A percentile compares a stretch with the other conserved stretches of the same genome.
phyloP scores from a whole-genome alignment of 1,140 invertebrate genomes.

The Aphaenogaster floridana region DNA sequence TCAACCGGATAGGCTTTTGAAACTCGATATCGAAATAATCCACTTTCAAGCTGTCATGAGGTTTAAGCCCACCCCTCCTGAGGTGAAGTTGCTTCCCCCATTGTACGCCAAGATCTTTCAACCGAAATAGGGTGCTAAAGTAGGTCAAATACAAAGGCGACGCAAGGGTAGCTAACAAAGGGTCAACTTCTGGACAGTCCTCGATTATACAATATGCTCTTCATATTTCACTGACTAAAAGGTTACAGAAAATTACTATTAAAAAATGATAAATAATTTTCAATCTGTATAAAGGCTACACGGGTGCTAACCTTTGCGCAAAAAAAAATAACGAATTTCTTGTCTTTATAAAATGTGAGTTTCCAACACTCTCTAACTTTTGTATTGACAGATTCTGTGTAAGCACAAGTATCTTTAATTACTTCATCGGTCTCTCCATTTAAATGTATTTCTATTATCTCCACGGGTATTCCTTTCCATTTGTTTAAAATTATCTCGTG shows the following conservation, averaged over 20 bases:
- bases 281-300: neutral
- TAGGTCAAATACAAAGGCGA: slow-evolving; percentile 43
- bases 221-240: neutral
- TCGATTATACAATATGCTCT: neutral
- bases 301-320: neutral
- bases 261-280: neutral
- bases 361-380: neutral
- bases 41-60: slow-evolving; percentile 34
- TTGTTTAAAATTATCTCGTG: neutral
- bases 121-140: slow-evolving; percentile 48
- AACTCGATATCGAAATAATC: slow-evolving; percentile 21
- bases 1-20: neutral
- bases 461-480: neutral
- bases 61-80: slow-evolving; percentile 28
- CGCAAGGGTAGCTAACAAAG: slow-evolving; percentile 24
- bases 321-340: neutral
- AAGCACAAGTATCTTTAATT: neutral
- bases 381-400: neutral
- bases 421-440: neutral
- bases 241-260: neutral
- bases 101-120: slow-evolving; percentile 49
- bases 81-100: neutral
- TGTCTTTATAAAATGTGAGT: neutral
- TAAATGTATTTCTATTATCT: neutral
- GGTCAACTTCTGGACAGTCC: slow-evolving; percentile 14